Conservation (phyloP, 2,888 invertebrate species). For the Tupiocoris notatus region DNA sequence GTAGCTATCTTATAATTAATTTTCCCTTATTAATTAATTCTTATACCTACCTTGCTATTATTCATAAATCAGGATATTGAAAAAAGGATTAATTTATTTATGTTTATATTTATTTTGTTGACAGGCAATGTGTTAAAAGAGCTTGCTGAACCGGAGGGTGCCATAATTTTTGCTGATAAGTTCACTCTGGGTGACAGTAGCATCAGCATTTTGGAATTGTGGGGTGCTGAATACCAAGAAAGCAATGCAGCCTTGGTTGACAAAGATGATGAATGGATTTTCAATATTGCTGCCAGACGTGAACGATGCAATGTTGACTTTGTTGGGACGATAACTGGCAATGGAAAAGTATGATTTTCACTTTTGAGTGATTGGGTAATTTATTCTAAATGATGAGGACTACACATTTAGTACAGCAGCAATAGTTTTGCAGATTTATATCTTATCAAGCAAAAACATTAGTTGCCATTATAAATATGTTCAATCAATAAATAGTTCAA, state of each 20-base stretch:
- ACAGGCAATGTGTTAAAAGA: slow-evolving; percentile 95
- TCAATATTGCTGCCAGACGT: slow-evolving; percentile 72
- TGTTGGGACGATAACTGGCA: slow-evolving; percentile 88
- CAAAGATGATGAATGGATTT: slow-evolving; percentile 62
- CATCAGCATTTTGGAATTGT: slow-evolving; percentile 86
- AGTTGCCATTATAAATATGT: too few species aligned
- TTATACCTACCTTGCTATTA: too few species aligned
- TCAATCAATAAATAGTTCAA: too few species aligned
- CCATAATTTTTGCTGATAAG: slow-evolving; percentile 79
- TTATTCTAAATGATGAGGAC: too few species aligned
- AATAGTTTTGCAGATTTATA: too few species aligned
- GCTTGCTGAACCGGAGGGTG: slow-evolving; percentile 91
- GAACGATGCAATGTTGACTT: slow-evolving; percentile 91
- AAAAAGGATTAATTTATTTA: too few species aligned
- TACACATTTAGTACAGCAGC: too few species aligned
- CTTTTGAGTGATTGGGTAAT: too few species aligned
- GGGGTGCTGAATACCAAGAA: slow-evolving; percentile 99
- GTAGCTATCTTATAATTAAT: slow-evolving; percentile 53
- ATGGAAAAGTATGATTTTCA: slow-evolving; percentile 68
- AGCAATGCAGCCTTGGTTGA: slow-evolving; percentile 85
- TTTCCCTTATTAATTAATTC: too few species aligned
- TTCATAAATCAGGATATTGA: too few species aligned
- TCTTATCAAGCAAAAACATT: too few species aligned
- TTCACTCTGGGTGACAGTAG: slow-evolving; percentile 94
- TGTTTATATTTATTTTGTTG: too few species aligned